Base-by-base conservation (phyloP, 2,888 invertebrate species). In the Bugula neritina region DNA sequence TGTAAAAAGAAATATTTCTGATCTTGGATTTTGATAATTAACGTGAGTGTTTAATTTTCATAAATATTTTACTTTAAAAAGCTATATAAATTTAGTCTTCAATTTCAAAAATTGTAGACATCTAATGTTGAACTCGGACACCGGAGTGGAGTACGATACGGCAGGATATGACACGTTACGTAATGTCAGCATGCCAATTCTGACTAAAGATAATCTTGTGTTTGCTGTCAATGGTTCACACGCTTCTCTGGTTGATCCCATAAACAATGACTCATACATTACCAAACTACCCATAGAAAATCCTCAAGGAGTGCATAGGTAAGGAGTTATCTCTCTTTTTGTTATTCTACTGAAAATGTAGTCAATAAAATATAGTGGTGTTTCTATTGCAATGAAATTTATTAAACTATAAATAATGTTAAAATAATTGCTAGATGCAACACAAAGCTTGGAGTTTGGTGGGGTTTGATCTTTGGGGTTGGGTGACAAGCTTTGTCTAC, bases 121-220 rank as follows among this genome's bases (percentile, higher is more conserved):
- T 55, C 5, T 55, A 55, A 55, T 55, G 55, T 23, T 55, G 25
- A 25, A 55, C 55, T 5, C 55, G 23, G 25, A 55, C 55, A 55
- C 55, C 3, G 55, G 55, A 23, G 25, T 5, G 23, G 23, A 55
- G 55, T 55, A 55, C 23, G 25, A 55, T n/a, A 55, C 55, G 23
- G 25, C 23, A 23, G 25, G 23, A 55, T 55, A 55, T 55, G 55
- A 55, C 25, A 55, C 55, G 21, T 25, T 55, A 55, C 3, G 5
- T 17, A 55, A 55, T 25, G 25, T 55, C 23, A 55, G 23, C 55
- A 17, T 55, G 25, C 55, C 55, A 55, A 25, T 55, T 55, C 10
- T 55, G 23, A 55, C 55, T 23, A 25, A 55, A 55, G 55, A 55
- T 55, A 55, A 55, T 25, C 55, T 55, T 5, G 25, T 55, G 23